These are phyloP conservation scores for Acrobasis consociella DNA, from an alignment of 2,888 invertebrate genomes.

Conservation along the genomic window DNA sequence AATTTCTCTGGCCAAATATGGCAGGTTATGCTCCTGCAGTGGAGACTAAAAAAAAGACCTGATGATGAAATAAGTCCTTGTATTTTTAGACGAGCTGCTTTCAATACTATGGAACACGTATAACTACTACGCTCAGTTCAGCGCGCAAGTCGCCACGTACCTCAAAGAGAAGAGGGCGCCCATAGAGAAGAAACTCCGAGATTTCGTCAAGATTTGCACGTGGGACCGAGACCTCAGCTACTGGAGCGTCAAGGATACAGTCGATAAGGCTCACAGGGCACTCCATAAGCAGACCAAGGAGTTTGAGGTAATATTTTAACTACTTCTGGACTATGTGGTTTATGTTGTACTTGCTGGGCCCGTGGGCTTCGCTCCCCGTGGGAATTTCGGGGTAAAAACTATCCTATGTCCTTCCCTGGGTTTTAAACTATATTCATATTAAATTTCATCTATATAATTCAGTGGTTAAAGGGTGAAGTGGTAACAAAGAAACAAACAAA, in stretches of 20 bases:
- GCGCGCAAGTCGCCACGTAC: slow-evolving; percentile 83
- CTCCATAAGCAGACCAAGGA: slow-evolving; percentile 94
- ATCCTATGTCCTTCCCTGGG: too few species aligned
- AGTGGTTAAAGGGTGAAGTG: too few species aligned
- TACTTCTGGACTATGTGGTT: too few species aligned
- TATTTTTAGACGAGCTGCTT: slow-evolving; percentile 79
- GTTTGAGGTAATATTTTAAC: slow-evolving; percentile 84
- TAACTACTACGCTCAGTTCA: slow-evolving; percentile 92
- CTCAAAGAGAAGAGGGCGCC: slow-evolving; percentile 88
- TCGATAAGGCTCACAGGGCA: slow-evolving; percentile 93
- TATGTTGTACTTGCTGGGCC: too few species aligned
- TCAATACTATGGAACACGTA: slow-evolving; percentile 91
- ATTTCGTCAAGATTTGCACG: slow-evolving; percentile 96
- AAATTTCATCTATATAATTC: too few species aligned
- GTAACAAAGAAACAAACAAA: too few species aligned
- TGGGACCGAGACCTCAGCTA: slow-evolving; percentile 98
- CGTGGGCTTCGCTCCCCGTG: too few species aligned
- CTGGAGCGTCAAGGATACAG: slow-evolving; percentile 95
- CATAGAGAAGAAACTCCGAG: slow-evolving; percentile 95
- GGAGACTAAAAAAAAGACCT: too few species aligned
- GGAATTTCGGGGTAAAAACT: too few species aligned
- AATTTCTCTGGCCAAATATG: too few species aligned
- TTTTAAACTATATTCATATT: too few species aligned
- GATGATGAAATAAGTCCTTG: background rate
- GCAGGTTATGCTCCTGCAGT: too few species aligned